Evolutionary conservation across 2,888 invertebrate species (phyloP).

Genomic region (Cartodere bifasciata): DNA sequence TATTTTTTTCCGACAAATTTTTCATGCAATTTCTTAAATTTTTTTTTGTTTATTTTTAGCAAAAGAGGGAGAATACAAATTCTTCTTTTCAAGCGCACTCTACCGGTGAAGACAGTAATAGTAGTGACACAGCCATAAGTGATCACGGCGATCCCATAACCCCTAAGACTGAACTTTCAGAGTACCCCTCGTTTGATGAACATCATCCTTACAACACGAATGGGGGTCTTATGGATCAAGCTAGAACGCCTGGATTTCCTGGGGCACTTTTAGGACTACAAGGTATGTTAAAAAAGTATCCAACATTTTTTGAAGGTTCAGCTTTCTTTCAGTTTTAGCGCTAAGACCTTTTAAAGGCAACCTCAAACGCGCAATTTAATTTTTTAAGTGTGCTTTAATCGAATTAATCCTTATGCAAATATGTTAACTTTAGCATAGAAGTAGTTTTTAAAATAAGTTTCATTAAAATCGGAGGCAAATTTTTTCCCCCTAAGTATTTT

Average conservation of each 20-base stretch:
- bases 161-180: slow-evolving; percentile 57
- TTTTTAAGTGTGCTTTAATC: no score
- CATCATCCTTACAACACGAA: slow-evolving; percentile 50
- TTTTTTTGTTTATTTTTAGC: no score
- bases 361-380: no score
- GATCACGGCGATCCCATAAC: slow-evolving; percentile 51
- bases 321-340: no score
- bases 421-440: no score
- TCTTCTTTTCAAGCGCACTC: slow-evolving; percentile 51
- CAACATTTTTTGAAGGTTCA: slow-evolving; percentile 11
- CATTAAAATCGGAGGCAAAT: no score
- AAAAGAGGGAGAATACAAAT: slow-evolving; percentile 44
- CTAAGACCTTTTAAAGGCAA: no score
- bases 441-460: no score
- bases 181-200: slow-evolving; percentile 52
- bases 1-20: no score
- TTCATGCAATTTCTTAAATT: no score
- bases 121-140: slow-evolving; percentile 71
- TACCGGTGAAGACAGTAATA: slow-evolving; percentile 72
- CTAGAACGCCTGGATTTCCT: slow-evolving; percentile 62
- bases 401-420: no score
- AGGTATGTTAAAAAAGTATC: slow-evolving; percentile 38
- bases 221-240: slow-evolving; percentile 47
- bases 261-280: slow-evolving; percentile 68
- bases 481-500: no score